Evolutionary conservation across 2,797 vertebrate species (phyloP).

Genomic region (Esox lucius): DNA sequence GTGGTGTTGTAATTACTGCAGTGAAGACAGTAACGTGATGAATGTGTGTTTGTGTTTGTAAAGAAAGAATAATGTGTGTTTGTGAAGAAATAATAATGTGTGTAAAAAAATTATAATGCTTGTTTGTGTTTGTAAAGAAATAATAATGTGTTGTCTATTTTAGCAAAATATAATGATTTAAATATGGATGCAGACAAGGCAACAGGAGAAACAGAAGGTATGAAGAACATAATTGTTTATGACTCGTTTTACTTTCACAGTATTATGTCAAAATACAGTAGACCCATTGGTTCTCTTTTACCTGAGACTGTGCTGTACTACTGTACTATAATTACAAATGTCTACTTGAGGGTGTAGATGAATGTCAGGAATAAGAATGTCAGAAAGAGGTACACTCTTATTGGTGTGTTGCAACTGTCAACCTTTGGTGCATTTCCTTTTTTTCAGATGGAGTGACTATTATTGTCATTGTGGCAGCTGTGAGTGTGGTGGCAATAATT

Average conservation of each 20-base stretch:
- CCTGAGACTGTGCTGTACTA: too few relatives aligned
- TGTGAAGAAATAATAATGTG: background rate
- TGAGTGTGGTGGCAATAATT: conserved; percentile 54
- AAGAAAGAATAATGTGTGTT: background rate
- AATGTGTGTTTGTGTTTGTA: background rate
- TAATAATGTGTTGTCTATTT: background rate
- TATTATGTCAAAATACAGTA: background rate
- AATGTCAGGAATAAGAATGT: too few relatives aligned
- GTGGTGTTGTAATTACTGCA: background rate
- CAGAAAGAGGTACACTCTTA: background rate
- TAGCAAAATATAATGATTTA: rapidly evolving
- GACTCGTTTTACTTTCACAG: background rate
- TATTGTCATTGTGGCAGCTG: conserved; percentile 62
- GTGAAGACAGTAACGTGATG: background rate
- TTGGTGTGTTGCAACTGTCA: background rate
- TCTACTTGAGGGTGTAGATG: background rate
- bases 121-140: background rate
- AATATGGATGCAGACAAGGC: conserved; percentile 13
- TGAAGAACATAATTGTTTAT: conserved; percentile 15
- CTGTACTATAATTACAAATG: background rate
- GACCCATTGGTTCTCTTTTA: background rate
- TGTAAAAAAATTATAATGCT: background rate
- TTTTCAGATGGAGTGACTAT: conserved; percentile 53
- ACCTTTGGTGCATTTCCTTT: conserved; percentile 38
- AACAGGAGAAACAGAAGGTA: conserved; percentile 34